Percentiles rank a stretch among this genome's conserved stretches.
Conservation (phyloP, 2,113 vertebrate species). For the Engystomops pustulosus region DNA sequence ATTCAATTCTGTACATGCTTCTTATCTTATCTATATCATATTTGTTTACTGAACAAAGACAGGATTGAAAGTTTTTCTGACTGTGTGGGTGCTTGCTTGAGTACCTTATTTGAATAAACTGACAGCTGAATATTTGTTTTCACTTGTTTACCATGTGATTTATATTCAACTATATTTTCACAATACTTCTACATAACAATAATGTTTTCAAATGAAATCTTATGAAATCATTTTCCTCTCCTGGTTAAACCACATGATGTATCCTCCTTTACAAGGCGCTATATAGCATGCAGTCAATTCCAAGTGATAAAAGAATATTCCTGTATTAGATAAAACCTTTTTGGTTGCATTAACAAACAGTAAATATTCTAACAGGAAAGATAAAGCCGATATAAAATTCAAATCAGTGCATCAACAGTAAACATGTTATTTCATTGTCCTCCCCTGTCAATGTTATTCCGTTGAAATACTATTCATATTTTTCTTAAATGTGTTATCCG, state of each 20-base stretch:
- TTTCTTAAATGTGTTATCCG: neutral
- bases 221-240: neutral
- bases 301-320: neutral
- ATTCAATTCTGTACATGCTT: neutral
- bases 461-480: neutral
- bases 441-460: neutral
- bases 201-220: neutral
- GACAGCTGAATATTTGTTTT: conserved; percentile 1
- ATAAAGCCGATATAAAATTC: neutral
- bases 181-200: neutral
- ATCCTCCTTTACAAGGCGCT: neutral
- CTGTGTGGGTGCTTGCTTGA: neutral
- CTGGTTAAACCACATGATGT: neutral
- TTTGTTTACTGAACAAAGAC: neutral
- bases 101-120: neutral
- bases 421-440: neutral
- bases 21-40: neutral
- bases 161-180: neutral
- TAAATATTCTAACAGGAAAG: neutral
- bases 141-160: neutral
- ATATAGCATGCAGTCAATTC: neutral
- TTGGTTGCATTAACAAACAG: neutral
- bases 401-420: neutral
- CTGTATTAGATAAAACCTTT: no score
- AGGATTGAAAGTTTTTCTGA: neutral